A percentile compares a stretch with the other conserved stretches of the same genome.
Conservation (phyloP, 2,797 vertebrate genomes). For the Bryconaethiops microstoma region DNA sequence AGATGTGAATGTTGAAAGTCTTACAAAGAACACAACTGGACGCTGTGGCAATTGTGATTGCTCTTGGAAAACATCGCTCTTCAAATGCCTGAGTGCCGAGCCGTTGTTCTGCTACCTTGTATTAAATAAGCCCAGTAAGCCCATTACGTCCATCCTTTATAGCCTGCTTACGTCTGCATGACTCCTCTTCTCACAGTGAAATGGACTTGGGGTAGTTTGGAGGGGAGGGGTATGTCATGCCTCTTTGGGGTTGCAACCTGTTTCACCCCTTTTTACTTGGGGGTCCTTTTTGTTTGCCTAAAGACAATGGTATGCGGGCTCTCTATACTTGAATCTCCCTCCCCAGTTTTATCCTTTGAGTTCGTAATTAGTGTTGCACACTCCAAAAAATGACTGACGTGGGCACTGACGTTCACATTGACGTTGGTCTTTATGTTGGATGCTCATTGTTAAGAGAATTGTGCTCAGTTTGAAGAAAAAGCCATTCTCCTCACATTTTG, state of each 20-base stretch:
- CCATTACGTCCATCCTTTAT: background rate
- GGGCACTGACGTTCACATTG: slow-evolving; percentile 4
- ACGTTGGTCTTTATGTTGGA: slow-evolving; percentile 33
- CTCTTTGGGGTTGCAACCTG: background rate
- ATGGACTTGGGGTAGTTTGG: background rate
- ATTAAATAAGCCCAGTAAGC: background rate
- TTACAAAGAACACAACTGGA: background rate
- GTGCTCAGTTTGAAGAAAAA: background rate
- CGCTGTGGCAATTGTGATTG: background rate
- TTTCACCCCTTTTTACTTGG: background rate
- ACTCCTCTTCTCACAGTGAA: background rate
- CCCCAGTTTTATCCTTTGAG: background rate
- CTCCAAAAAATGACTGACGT: slow-evolving; percentile 14
- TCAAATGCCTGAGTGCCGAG: background rate
- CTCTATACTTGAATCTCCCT: slow-evolving; percentile 15
- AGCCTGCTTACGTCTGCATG: background rate
- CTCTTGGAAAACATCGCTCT: background rate
- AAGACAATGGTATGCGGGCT: slow-evolving; percentile 12
- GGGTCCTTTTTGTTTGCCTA: slow-evolving; percentile 9
- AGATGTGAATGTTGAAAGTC: background rate
- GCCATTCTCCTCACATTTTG: slow-evolving; percentile 14
- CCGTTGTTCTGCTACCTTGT: background rate
- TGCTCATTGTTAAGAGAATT: background rate
- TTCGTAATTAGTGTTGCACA: background rate
- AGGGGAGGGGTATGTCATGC: background rate